phyloP scores from a whole-genome alignment of 2,888 invertebrate genomes.

The Tiliacea aurago region DNA sequence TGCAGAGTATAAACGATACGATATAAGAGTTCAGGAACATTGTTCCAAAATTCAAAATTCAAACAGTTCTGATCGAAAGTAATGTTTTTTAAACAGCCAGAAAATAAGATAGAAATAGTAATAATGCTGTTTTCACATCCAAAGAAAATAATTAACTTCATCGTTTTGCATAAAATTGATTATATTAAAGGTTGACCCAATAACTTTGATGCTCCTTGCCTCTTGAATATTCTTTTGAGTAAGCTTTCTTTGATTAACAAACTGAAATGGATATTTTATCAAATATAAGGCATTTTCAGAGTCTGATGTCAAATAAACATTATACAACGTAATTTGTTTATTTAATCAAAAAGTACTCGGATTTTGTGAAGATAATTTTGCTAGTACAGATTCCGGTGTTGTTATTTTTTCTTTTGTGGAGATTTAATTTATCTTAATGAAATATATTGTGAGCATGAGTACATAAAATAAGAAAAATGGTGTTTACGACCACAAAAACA shows the following conservation, averaged over 20 bases:
- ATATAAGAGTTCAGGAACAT: no score
- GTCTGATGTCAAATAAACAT: constrained; percentile 50
- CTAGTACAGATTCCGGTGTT: constrained; percentile 15
- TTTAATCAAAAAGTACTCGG: constrained; percentile 32
- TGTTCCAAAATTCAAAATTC: no score
- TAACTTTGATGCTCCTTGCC: constrained; percentile 62
- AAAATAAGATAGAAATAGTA: no score
- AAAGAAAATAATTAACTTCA: constrained; percentile 63
- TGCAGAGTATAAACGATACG: no score
- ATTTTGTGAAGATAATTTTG: constrained; percentile 29
- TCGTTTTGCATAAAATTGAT: constrained; percentile 83
- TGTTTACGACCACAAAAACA: neutral
- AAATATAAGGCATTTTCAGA: constrained; percentile 31
- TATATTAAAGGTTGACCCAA: constrained; percentile 74
- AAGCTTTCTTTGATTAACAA: constrained; percentile 70
- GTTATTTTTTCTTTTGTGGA: constrained; percentile 1
- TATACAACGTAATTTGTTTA: constrained; percentile 38
- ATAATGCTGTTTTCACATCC: constrained; percentile 8
- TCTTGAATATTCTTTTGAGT: constrained; percentile 76
- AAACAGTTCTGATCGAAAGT: no score
- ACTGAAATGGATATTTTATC: constrained; percentile 54
- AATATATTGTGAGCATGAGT: neutral
- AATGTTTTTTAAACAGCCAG: no score
- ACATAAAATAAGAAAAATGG: neutral
- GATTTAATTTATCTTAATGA: constrained; percentile 1